Percentiles rank a stretch among this genome's conserved stretches.
phyloP scores from a whole-genome alignment of 2,797 vertebrate species.

The Ctenopoma kingsleyae region DNA sequence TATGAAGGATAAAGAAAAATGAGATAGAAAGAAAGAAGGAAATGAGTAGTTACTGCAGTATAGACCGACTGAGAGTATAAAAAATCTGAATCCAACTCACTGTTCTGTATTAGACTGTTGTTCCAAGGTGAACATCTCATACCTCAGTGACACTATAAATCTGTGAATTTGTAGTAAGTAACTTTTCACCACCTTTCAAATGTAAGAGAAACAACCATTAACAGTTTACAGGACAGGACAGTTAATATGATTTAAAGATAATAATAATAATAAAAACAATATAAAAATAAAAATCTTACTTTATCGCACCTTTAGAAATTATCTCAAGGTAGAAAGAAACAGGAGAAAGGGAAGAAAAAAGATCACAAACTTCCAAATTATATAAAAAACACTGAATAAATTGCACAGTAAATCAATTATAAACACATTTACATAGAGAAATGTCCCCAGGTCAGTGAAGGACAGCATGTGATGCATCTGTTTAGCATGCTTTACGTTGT shows the following conservation, averaged over 20 bases:
- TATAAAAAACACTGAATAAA: too few relatives aligned
- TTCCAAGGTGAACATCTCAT: too few relatives aligned
- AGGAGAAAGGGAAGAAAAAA: background rate
- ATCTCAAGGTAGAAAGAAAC: background rate
- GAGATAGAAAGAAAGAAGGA: background rate
- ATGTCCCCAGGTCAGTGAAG: background rate
- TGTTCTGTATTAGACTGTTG: too few relatives aligned
- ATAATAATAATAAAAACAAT: too few relatives aligned
- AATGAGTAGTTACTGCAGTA: background rate
- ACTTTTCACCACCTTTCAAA: background rate
- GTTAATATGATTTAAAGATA: too few relatives aligned
- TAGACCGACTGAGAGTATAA: too few relatives aligned
- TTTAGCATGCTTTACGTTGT: background rate
- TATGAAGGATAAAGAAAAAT: background rate
- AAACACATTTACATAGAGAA: background rate
- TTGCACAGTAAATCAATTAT: background rate
- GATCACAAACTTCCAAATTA: too few relatives aligned
- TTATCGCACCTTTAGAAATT: too few relatives aligned
- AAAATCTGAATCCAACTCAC: background rate
- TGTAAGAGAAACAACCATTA: background rate
- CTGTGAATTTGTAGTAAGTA: too few relatives aligned
- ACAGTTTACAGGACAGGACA: too few relatives aligned
- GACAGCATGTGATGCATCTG: slow-evolving; percentile 1
- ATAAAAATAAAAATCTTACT: too few relatives aligned
- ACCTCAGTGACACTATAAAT: too few relatives aligned